These are phyloP conservation scores for Macquaria australasica DNA, from an alignment of 2,113 vertebrate genomes.

Conservation along the genomic window DNA sequence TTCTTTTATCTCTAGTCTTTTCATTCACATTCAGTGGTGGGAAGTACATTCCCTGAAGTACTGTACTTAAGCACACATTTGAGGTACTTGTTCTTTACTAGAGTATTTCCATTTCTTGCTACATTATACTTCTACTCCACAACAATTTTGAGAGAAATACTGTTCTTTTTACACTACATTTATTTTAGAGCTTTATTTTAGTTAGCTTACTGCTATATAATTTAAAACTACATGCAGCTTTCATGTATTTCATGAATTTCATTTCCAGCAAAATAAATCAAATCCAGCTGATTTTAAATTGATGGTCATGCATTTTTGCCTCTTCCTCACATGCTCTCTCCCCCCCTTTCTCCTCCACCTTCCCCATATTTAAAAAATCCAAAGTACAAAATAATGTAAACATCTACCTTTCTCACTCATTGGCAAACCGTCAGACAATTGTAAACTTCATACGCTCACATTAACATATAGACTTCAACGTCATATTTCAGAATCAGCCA, in stretches of 20 bases:
- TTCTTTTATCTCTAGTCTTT: not conserved
- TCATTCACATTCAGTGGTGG: not conserved
- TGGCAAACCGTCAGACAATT: not conserved
- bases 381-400: conserved; percentile 34
- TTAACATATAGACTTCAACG: not conserved
- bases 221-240: not conserved
- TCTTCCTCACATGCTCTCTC: not conserved
- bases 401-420: not conserved
- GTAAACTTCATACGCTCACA: not conserved
- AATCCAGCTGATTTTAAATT: conserved; percentile 12
- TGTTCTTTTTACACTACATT: not conserved
- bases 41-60: not conserved
- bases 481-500: not conserved
- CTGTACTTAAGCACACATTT: not conserved
- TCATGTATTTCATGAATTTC: not conserved
- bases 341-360: not conserved
- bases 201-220: no score
- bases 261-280: conserved; percentile 6
- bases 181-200: no score
- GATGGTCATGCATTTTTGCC: not conserved
- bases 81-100: not conserved
- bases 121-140: not conserved
- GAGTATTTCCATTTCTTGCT: not conserved
- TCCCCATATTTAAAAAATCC: not conserved
- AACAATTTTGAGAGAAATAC: not conserved